Percentiles rank a stretch among this genome's conserved stretches.
These are phyloP conservation scores for Ganaspis sp. DNA, from an alignment of 1,140 invertebrate genomes.

Conservation along the genomic window DNA sequence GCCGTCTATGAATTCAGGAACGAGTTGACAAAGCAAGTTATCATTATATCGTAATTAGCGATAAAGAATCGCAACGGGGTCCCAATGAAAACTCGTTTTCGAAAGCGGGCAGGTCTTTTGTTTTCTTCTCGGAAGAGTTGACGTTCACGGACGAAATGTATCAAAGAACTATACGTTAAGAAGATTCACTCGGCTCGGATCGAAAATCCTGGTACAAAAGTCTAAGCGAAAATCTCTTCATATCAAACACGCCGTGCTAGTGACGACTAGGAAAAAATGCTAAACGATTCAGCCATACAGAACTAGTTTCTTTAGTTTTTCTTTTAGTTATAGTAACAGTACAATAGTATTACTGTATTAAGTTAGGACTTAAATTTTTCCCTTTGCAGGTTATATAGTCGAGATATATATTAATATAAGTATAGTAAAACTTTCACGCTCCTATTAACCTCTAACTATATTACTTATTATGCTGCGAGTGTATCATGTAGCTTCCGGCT, in stretches of 20 bases:
- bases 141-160: constrained; percentile 39
- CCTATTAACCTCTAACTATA: constrained; percentile 42
- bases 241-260: constrained; percentile 53
- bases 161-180: constrained; percentile 46
- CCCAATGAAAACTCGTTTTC: constrained; percentile 7
- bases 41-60: neutral
- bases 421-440: constrained; percentile 49
- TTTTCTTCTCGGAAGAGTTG: neutral
- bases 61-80: neutral
- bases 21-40: neutral
- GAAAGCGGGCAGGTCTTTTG: constrained; percentile 25
- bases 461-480: constrained; percentile 17
- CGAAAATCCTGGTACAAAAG: constrained; percentile 58
- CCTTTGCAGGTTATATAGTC: constrained; percentile 37
- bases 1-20: constrained; percentile 31
- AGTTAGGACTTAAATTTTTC: constrained; percentile 49
- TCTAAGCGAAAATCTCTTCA: constrained; percentile 53
- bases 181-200: constrained; percentile 50
- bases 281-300: constrained; percentile 49
- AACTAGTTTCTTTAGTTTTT: constrained; percentile 33
- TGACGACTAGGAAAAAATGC: constrained; percentile 55
- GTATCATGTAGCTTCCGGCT: neutral
- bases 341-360: constrained; percentile 26
- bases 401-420: constrained; percentile 34
- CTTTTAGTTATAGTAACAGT: constrained; percentile 21